phyloP scores from a whole-genome alignment of 2,113 vertebrate genomes.

The Anthoscopus minutus region DNA sequence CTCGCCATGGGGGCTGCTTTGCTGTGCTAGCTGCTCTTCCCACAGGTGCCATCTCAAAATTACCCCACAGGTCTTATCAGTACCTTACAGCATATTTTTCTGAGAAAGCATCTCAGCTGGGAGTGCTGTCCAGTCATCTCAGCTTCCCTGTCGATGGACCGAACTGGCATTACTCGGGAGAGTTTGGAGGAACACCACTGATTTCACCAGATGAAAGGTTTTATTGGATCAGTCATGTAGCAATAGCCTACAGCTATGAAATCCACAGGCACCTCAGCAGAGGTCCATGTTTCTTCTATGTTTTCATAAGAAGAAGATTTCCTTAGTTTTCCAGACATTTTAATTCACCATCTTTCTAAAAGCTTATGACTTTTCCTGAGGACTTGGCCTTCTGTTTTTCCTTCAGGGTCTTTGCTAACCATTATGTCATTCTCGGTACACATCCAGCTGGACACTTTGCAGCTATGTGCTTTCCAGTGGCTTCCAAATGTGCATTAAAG shows the following conservation, averaged over 20 bases:
- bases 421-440: neutral
- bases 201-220: neutral
- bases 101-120: neutral
- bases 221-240: neutral
- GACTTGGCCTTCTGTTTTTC: neutral
- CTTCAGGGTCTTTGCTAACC: neutral
- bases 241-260: neutral
- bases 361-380: neutral
- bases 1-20: neutral
- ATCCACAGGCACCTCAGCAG: neutral
- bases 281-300: neutral
- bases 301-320: neutral
- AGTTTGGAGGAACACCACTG: neutral
- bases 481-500: neutral
- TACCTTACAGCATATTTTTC: neutral
- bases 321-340: neutral
- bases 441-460: neutral
- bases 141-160: neutral
- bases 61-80: neutral
- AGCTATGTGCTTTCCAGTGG: neutral
- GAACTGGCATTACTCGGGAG: neutral
- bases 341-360: neutral
- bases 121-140: neutral
- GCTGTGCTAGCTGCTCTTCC: accelerated
- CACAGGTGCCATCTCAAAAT: accelerated